These are phyloP conservation scores for Helostoma temminkii DNA, from an alignment of 2,797 vertebrate species.

Conservation along the genomic window DNA sequence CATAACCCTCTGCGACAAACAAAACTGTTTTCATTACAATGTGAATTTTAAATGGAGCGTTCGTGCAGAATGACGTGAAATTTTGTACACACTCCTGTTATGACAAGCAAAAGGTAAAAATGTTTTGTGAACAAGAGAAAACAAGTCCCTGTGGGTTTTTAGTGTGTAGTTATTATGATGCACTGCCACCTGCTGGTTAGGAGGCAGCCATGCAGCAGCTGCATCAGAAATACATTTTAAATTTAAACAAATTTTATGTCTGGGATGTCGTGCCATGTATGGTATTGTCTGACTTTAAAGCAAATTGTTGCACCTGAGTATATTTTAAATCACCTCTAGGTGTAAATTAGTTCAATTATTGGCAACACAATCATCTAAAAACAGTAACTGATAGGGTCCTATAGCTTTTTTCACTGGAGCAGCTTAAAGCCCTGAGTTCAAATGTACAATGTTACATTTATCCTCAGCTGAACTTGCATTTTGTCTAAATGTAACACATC, in stretches of 20 bases:
- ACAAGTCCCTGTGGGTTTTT: background rate
- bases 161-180: conserved; percentile 27
- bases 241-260: background rate
- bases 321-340: background rate
- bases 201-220: conserved; percentile 49
- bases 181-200: conserved; percentile 71
- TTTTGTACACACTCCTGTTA: conserved; percentile 2
- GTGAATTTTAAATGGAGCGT: background rate
- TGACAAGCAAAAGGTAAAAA: conserved; percentile 19
- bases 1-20: background rate
- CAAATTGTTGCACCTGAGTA: background rate
- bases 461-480: background rate
- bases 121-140: conserved; percentile 25
- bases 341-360: background rate
- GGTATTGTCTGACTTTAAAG: background rate
- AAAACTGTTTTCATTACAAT: conserved; percentile 9
- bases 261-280: background rate
- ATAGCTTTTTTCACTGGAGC: background rate
- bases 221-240: background rate
- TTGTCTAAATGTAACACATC: conserved; percentile 16
- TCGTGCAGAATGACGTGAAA: background rate
- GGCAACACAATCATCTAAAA: background rate
- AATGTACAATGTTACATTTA: background rate
- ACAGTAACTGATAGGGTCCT: background rate
- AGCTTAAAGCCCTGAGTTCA: conserved; percentile 10